Conservation (phyloP, 2,797 vertebrate species). For the Kryptopterus vitreolus region DNA sequence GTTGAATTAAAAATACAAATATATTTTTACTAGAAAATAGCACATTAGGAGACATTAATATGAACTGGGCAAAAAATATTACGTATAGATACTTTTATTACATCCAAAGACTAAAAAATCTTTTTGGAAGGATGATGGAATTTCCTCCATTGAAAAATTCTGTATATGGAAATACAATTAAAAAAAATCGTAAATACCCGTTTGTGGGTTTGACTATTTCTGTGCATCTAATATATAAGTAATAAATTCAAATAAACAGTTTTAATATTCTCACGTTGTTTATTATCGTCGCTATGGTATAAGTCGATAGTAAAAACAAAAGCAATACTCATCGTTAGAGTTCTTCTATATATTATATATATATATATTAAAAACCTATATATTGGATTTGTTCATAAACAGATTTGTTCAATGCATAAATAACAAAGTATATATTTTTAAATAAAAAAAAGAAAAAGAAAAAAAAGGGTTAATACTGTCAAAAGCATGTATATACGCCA, state of each 20-base stretch:
- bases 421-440: conserved; percentile 18
- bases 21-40: too few relatives aligned
- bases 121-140: too few relatives aligned
- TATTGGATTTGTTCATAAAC: conserved; percentile 15
- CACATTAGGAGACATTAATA: too few relatives aligned
- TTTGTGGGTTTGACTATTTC: not conserved
- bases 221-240: not conserved
- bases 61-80: too few relatives aligned
- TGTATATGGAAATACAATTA: not conserved
- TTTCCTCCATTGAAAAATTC: too few relatives aligned
- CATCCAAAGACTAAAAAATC: too few relatives aligned
- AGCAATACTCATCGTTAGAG: too few relatives aligned
- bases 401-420: conserved; percentile 44
- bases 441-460: conserved; percentile 7
- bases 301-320: not conserved
- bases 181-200: not conserved
- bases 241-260: not conserved
- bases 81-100: too few relatives aligned
- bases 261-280: not conserved
- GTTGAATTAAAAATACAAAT: too few relatives aligned
- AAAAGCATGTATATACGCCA: not conserved
- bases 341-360: too few relatives aligned
- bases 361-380: conserved; percentile 28
- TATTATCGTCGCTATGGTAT: not conserved
- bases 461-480: conserved; percentile 32